Base-by-base conservation (phyloP, 2,113 vertebrate genomes). In the Coptodon rendalli region DNA sequence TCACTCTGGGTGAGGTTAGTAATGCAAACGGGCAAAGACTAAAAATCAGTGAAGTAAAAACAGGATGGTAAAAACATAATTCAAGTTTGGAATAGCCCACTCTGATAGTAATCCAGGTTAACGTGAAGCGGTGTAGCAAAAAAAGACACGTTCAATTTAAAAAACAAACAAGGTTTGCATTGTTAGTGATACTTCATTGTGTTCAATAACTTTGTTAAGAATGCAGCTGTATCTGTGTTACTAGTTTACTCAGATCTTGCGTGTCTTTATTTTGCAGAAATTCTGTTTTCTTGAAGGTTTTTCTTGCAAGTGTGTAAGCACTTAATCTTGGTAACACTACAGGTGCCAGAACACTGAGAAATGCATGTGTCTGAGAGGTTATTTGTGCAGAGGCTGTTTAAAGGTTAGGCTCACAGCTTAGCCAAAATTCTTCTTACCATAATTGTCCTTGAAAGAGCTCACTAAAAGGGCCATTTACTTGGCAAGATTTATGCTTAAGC, bases 361-460 rank as follows among this genome's bases (percentile, higher is more conserved):
- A 90, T 80, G 31, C 22, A 17, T 2, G 8, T 68, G n/a, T 53
- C 82, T 82, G 78, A 82, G 78, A 86, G 71, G 66, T 79, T 11
- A 83, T 83, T 86, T 73, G 24, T 61, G 56, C 66, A 68, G 11
- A 63, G 40, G 85, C 45, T 83, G 22, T 79, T 45, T 61, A 90
- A 83, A 80, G 83, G 88, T 78, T 54, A 59, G 29, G 11, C 71
- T 56, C 31, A 19, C n/a, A 68, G 78, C 81, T 34, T 40, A 12
- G 86, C 85, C 85, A 83, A 54, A 78, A 80, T 82, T 85, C 66
- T 81, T 27, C 68, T 52, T 29, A 57, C 27, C 73, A 63, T 82
- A 83, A 86, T 92, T 89, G 45, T 87, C 29, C 38, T 80, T 63
- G 50, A 73, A 80, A 88, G 53, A 89, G 90, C 80, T 36, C 56